Percentiles rank a stretch among this genome's conserved stretches.
These are phyloP conservation scores for Bombylius major DNA, from an alignment of 2,888 invertebrate species.

Conservation along the genomic window DNA sequence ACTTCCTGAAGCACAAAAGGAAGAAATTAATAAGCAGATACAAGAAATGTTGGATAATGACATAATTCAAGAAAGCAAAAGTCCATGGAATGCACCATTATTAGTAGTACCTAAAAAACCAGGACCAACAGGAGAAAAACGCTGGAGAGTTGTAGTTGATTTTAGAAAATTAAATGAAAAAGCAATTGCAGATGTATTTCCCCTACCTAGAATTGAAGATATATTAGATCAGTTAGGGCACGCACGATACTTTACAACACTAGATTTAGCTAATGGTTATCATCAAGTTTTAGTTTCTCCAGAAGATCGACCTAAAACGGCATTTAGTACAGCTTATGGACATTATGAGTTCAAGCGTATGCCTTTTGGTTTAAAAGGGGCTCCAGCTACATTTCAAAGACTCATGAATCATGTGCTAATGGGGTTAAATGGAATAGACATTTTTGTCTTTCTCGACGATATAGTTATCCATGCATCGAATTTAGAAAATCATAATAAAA, in stretches of 20 bases:
- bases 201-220: slow-evolving; percentile 10
- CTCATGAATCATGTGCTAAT: slow-evolving; percentile 27
- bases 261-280: slow-evolving; percentile 13
- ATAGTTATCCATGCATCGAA: slow-evolving; percentile 12
- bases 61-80: too few relatives aligned
- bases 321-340: slow-evolving; percentile 9
- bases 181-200: slow-evolving; percentile 7
- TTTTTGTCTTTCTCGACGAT: slow-evolving; percentile 9
- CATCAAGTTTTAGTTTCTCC: slow-evolving; percentile 11
- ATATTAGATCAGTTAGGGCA: slow-evolving; percentile 14
- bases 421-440: too few relatives aligned
- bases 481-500: slow-evolving; percentile 18
- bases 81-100: too few relatives aligned
- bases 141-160: too few relatives aligned
- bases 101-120: too few relatives aligned
- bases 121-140: too few relatives aligned
- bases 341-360: slow-evolving; percentile 19
- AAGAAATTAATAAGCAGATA: neutral
- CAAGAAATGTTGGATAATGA: too few relatives aligned
- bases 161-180: slow-evolving; percentile 5
- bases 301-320: slow-evolving; percentile 10
- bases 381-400: slow-evolving; percentile 29
- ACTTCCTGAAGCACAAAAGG: too few relatives aligned
- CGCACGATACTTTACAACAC: slow-evolving; percentile 10
- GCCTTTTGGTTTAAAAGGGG: slow-evolving; percentile 30